Base-by-base conservation (phyloP, 1,140 invertebrate species). In the Tenebrio molitor region DNA sequence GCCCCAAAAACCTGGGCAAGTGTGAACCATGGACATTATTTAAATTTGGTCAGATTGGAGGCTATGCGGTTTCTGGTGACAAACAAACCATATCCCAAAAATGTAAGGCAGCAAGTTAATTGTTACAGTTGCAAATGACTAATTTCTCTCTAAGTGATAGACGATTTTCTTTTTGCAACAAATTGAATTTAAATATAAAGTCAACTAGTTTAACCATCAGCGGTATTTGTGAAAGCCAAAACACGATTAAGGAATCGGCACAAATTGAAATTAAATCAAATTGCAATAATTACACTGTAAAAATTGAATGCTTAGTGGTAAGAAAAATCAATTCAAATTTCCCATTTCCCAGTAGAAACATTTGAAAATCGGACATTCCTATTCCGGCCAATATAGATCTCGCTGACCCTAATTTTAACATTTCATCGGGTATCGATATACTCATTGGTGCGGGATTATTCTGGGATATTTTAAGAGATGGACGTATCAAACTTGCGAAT, bases 331-430 rank as follows among this genome's bases (percentile, higher is more conserved):
- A 44, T 14, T 14, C n/a, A 16, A 16, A n/a, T n/a, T n/a, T n/a
- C n/a, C n/a, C n/a, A 44, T 14, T 44, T 14, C 16, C 3, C 14
- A 16, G 10, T 44, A 1, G 4, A 44, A 44, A 44, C 41, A 62
- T 62, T 62, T 15, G 3, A 3, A 62, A 12, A 62, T 17, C 29
- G 10, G 3, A 62, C 14, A 62, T 17, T n/a, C 21, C 21, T 2
- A 62, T 62, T 17, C 50, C 50, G 1, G 19, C 19, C 10, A 23
- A 62, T 62, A 62, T 62, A 23, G 6, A n/a, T 21, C 19, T 62
- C 1, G 50, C 50, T n/a, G 50, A 62, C 2, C 17, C 50, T 5
- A 33, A 23, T 29, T 23, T 15, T 19, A 62, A 29, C 4, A 15
- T 62, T n/a, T 62, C 50, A 19, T 7, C 17, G 8, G 8, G 8